Evolutionary conservation across 1,140 invertebrate species (phyloP), one percentile per base, ranked within the genome.

Genomic region (Capitella teleta): DNA sequence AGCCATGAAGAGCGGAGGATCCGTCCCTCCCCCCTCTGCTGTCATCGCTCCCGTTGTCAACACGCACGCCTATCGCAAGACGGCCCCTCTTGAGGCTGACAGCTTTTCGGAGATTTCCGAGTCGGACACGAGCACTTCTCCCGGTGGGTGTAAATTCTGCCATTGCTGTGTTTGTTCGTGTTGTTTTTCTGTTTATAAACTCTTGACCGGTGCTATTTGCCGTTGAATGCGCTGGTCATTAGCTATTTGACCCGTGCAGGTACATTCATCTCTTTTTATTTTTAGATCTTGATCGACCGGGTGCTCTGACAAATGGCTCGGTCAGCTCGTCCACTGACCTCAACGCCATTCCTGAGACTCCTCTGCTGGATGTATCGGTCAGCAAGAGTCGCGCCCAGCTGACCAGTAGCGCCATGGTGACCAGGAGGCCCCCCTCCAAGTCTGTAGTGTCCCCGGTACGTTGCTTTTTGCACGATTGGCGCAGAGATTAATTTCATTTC

Each of bases 301-400:
- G n/a, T n/a, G n/a, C n/a, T n/a, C n/a, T n/a, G n/a, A n/a, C n/a
- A n/a, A n/a, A n/a, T n/a, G n/a, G n/a, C n/a, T n/a, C n/a, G n/a
- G n/a, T n/a, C n/a, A n/a, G n/a, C n/a, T n/a, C n/a, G n/a, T n/a
- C n/a, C n/a, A n/a, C n/a, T n/a, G n/a, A n/a, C 10, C 3, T 73
- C 83, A 49, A 23, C 36, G 87, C 85, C 1, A 82, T 93, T 53
- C 87, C 88, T 24, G 79, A 79, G 6, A 84, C 87, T 59, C 81
- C 83, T 62, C 76, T 93, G 19, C 75, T 94, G 21, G 89, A 95
- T 65, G 86, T 83, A 53, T 86, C 87, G 8, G 86, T 82, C 10
- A 85, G 80, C 57, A 87, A 88, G 73, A 82, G 83, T 28, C 90
- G 90, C 72, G 88, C 86, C 16, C 88, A 91, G 67, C 74, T 95